Evolutionary conservation across 2,113 vertebrate species (phyloP).

Genomic region (Peromyscus leucopus): DNA sequence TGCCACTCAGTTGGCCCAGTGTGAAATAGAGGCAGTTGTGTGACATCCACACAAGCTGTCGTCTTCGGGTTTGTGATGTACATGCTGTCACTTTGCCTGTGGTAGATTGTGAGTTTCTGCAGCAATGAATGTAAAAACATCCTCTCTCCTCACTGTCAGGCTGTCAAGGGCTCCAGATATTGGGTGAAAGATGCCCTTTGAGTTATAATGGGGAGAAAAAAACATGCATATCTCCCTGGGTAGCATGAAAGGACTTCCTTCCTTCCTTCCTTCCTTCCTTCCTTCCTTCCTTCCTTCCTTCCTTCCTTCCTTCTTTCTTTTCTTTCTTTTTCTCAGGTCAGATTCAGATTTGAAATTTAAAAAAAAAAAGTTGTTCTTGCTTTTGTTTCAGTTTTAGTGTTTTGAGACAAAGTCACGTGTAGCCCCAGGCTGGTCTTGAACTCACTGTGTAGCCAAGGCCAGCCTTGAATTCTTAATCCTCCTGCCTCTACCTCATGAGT

Average conservation of each 20-base stretch:
- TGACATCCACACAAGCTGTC: neutral
- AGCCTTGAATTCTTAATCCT: neutral
- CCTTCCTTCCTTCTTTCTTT: neutral
- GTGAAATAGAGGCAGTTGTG: neutral
- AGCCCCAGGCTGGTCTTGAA: neutral
- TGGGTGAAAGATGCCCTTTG: neutral
- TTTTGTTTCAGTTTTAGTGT: neutral
- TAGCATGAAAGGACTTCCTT: neutral
- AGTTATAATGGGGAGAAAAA: neutral
- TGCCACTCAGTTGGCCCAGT: neutral
- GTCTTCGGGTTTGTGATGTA: neutral
- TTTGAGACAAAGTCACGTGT: neutral
- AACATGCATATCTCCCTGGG: neutral
- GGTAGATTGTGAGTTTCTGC: neutral
- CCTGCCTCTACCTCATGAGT: neutral
- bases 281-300: neutral
- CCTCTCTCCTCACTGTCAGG: neutral
- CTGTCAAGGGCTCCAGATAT: neutral
- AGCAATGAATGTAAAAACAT: too few species aligned
- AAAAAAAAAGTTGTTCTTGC: neutral
- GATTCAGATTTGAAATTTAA: neutral
- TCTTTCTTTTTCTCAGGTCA: neutral
- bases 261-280: fast-evolving
- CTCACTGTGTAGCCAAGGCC: neutral
- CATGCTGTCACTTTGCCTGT: too few species aligned